These are phyloP conservation scores for Cyanoderma ruficeps DNA, from an alignment of 2,113 vertebrate species.

Conservation along the genomic window DNA sequence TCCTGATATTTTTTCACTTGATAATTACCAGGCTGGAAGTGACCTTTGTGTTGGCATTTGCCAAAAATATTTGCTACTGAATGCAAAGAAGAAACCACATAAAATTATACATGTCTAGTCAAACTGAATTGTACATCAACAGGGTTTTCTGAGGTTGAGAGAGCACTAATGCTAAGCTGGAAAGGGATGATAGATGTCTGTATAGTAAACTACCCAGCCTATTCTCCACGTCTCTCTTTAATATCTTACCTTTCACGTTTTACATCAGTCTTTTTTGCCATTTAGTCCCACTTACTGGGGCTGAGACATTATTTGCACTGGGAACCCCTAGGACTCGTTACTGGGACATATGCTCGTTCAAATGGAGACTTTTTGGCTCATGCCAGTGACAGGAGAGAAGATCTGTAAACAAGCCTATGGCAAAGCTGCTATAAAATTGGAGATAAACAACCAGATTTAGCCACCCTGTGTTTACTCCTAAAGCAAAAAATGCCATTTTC, in stretches of 20 bases:
- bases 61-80: not conserved
- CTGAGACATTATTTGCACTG: not conserved
- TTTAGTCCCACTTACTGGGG: not conserved
- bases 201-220: not conserved
- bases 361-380: not conserved
- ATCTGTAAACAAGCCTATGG: conserved; percentile 64
- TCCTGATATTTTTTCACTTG: not conserved
- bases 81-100: not conserved
- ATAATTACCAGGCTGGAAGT: not conserved
- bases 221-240: not conserved
- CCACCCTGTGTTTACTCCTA: conserved; percentile 78
- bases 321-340: not conserved
- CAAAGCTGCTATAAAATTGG: conserved; percentile 76
- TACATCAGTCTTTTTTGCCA: not conserved
- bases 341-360: not conserved
- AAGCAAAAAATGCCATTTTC: conserved; percentile 44
- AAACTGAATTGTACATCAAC: not conserved
- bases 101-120: not conserved
- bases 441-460: conserved; percentile 80
- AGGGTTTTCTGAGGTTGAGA: not conserved
- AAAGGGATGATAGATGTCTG: not conserved
- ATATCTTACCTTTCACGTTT: not conserved
- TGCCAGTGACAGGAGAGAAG: conserved; percentile 11
- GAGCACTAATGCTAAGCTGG: not conserved
- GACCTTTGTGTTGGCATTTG: not conserved